Conservation (phyloP, 1,140 invertebrate species). For the Hestina assimilis region DNA sequence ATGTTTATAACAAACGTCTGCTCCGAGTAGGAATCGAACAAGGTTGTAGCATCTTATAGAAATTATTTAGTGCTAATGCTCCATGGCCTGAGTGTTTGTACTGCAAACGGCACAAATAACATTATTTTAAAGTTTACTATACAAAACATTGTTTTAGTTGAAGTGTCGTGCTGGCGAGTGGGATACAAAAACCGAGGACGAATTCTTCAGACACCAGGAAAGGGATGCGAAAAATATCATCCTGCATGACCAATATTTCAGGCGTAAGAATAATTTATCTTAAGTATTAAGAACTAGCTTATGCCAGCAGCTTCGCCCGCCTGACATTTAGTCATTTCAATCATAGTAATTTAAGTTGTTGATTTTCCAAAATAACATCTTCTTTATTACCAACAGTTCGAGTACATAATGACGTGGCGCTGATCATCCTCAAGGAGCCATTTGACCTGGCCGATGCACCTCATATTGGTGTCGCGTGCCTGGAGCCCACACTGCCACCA, state of each 20-base stretch:
- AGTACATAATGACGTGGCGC: conserved; percentile 29
- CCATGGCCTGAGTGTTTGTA: too few relatives aligned
- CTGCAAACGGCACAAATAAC: too few relatives aligned
- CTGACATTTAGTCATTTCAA: neutral
- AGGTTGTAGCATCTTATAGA: too few relatives aligned
- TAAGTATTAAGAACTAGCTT: neutral
- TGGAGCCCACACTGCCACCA: conserved; percentile 3
- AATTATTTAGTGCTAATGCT: too few relatives aligned
- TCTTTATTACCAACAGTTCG: conserved; percentile 24
- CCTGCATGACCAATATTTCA: conserved; percentile 14
- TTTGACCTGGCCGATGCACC: conserved; percentile 22
- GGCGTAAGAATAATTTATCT: conserved; percentile 7
- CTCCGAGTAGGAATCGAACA: too few relatives aligned
- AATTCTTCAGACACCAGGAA: conserved; percentile 21
- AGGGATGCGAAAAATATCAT: conserved; percentile 11
- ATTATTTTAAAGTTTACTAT: too few relatives aligned
- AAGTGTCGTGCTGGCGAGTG: conserved; percentile 28
- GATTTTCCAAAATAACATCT: neutral
- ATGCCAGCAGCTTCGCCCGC: neutral
- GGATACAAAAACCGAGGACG: conserved; percentile 20
- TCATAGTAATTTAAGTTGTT: neutral
- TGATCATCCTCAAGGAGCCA: conserved; percentile 25
- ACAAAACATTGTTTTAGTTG: too few relatives aligned
- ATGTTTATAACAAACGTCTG: too few relatives aligned
- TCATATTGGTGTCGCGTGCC: conserved; percentile 34